These are phyloP conservation scores for Parnassius mnemosyne DNA, from an alignment of 2,888 invertebrate species.

Conservation along the genomic window DNA sequence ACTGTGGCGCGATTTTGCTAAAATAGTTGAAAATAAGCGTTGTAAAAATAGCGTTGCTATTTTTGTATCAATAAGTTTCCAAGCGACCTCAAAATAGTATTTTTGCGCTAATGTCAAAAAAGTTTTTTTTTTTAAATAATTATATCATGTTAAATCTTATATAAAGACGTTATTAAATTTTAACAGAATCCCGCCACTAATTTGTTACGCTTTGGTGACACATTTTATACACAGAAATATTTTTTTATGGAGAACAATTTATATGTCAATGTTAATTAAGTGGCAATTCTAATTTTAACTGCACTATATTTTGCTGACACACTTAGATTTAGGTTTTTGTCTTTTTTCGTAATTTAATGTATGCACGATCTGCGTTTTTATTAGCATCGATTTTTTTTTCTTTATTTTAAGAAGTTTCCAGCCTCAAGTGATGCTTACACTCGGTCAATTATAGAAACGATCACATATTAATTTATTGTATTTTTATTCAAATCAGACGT, in stretches of 20 bases:
- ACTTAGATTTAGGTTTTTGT: conserved; percentile 68
- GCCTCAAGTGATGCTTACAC: conserved; percentile 50
- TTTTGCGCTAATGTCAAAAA: conserved; percentile 12
- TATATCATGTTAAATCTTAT: conserved; percentile 22
- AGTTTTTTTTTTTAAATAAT: conserved; percentile 23
- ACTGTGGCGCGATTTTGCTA: conserved; percentile 52
- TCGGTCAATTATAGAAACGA: conserved; percentile 44
- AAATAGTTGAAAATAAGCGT: conserved; percentile 1
- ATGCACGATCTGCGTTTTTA: conserved; percentile 79
- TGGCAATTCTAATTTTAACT: conserved; percentile 76
- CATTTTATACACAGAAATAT: conserved; percentile 79
- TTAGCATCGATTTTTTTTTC: conserved; percentile 61
- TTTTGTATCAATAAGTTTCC: conserved; percentile 20
- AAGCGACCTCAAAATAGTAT: conserved; percentile 22
- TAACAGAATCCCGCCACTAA: conserved; percentile 50
- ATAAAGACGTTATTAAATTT: conserved; percentile 34
- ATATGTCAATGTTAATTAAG: conserved; percentile 77
- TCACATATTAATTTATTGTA: conserved; percentile 58
- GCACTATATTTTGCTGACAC: conserved; percentile 80
- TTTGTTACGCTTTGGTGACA: conserved; percentile 74
- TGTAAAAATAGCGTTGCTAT: conserved; percentile 6
- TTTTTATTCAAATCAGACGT: conserved; percentile 33
- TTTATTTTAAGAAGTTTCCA: conserved; percentile 50
- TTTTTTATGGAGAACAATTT: conserved; percentile 76
- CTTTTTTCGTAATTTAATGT: conserved; percentile 72